phyloP scores from a whole-genome alignment of 2,113 vertebrate species.

The Nanorana parkeri region DNA sequence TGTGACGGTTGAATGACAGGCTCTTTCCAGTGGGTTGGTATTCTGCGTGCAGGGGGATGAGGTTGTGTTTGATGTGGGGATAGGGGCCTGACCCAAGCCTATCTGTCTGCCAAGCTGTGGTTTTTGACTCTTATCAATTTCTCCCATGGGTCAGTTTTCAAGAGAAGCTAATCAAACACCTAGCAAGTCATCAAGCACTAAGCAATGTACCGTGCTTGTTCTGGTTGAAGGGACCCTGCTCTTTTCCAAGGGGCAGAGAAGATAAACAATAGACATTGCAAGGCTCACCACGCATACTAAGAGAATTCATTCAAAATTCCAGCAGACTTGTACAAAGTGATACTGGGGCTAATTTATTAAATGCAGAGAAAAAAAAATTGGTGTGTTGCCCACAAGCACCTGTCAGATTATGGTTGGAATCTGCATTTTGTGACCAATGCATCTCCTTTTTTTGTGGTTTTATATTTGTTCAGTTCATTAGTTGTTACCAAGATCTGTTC shows the following conservation, averaged over 20 bases:
- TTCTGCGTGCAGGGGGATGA: slow-evolving; percentile 47
- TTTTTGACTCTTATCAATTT: slow-evolving; percentile 63
- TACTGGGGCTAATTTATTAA: too few relatives aligned
- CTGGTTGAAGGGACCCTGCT: neutral
- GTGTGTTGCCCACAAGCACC: too few relatives aligned
- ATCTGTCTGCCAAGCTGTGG: slow-evolving; percentile 59
- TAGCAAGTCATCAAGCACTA: slow-evolving; percentile 60
- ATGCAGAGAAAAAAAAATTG: too few relatives aligned
- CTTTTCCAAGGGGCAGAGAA: too few relatives aligned
- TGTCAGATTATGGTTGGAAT: too few relatives aligned
- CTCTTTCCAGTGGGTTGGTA: slow-evolving; percentile 5
- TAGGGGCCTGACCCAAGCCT: slow-evolving; percentile 27
- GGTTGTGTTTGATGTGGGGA: slow-evolving; percentile 55
- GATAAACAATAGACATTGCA: neutral
- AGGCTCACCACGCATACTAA: too few relatives aligned
- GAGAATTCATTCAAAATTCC: too few relatives aligned
- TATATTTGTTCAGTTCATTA: too few relatives aligned
- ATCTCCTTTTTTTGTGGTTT: too few relatives aligned
- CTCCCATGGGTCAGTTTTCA: slow-evolving; percentile 60
- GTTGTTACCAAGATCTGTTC: too few relatives aligned
- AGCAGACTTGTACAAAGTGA: too few relatives aligned
- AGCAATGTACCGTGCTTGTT: neutral
- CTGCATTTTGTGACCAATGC: too few relatives aligned
- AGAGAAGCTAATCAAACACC: slow-evolving; percentile 67
- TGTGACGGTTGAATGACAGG: neutral